These are phyloP conservation scores for Oncopodura yosiiana DNA, from an alignment of 1,140 invertebrate species.

Conservation along the genomic window DNA sequence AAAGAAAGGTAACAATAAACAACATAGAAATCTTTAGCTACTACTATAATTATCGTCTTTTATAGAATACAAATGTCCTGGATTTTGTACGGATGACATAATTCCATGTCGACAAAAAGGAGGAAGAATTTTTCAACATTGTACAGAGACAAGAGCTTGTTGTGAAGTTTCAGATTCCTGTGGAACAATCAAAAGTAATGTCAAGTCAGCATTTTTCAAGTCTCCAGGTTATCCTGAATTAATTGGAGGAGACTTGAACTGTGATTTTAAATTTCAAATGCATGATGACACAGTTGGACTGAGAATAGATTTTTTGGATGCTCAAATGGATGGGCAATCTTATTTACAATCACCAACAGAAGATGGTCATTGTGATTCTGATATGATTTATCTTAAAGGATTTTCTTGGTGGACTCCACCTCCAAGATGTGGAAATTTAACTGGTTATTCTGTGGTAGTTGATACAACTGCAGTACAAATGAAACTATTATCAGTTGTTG, in stretches of 20 bases:
- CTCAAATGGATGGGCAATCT: constrained; percentile 17
- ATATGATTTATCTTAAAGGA: constrained; percentile 24
- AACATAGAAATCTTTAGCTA: too few species aligned
- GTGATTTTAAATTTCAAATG: constrained; percentile 14
- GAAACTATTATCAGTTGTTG: constrained; percentile 15
- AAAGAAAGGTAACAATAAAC: too few species aligned
- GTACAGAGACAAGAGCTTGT: constrained; percentile 17
- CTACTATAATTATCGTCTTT: too few species aligned
- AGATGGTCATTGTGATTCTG: constrained; percentile 21
- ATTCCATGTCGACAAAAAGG: constrained; percentile 6
- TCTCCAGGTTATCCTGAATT: constrained; percentile 14
- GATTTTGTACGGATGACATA: constrained; percentile 18
- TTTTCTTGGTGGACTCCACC: constrained; percentile 25
- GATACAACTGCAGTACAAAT: constrained; percentile 2
- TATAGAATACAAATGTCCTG: too few species aligned
- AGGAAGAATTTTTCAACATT: constrained; percentile 23
- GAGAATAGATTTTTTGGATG: constrained; percentile 18
- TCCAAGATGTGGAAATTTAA: constrained; percentile 24
- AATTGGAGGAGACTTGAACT: constrained; percentile 11
- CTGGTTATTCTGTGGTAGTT: constrained; percentile 9
- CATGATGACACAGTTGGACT: constrained; percentile 7
- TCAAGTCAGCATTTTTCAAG: constrained; percentile 15
- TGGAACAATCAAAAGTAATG: constrained; percentile 5
- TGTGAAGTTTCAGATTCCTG: constrained; percentile 18
- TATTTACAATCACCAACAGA: constrained; percentile 3